Conservation (phyloP, 2,888 invertebrate species). For the Zhuqinia jingwanae region DNA sequence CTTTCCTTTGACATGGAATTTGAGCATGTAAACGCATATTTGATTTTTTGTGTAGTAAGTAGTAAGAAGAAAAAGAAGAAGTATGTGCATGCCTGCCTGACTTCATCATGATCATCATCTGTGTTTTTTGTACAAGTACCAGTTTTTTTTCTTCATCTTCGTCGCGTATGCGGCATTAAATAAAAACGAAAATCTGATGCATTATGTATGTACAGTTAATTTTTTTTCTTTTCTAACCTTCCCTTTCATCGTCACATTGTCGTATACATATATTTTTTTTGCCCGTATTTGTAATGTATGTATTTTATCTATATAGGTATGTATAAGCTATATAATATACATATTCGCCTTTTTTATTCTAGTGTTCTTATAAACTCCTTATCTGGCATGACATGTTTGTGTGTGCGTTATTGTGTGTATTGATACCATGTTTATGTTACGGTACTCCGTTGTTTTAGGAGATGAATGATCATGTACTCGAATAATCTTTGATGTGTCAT, state of each 20-base stretch:
- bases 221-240: constrained; percentile 50
- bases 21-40: constrained; percentile 65
- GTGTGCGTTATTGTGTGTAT: constrained; percentile 9
- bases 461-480: constrained; percentile 70
- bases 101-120: constrained; percentile 52
- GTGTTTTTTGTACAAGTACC: background rate
- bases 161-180: constrained; percentile 17
- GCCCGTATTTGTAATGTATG: background rate
- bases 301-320: background rate
- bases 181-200: constrained; percentile 43
- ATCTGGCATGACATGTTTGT: constrained; percentile 37
- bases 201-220: constrained; percentile 66
- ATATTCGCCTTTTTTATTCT: background rate
- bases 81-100: constrained; percentile 49
- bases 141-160: constrained; percentile 36
- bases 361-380: constrained; percentile 7
- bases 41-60: no score
- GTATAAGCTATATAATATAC: background rate
- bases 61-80: no score
- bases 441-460: constrained; percentile 68
- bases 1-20: constrained; percentile 55
- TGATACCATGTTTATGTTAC: constrained; percentile 66
- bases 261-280: no score
- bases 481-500: constrained; percentile 71
- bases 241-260: constrained; percentile 64